Evolutionary conservation across 2,113 vertebrate species (phyloP).

Genomic region (Ochotona curzoniae): DNA sequence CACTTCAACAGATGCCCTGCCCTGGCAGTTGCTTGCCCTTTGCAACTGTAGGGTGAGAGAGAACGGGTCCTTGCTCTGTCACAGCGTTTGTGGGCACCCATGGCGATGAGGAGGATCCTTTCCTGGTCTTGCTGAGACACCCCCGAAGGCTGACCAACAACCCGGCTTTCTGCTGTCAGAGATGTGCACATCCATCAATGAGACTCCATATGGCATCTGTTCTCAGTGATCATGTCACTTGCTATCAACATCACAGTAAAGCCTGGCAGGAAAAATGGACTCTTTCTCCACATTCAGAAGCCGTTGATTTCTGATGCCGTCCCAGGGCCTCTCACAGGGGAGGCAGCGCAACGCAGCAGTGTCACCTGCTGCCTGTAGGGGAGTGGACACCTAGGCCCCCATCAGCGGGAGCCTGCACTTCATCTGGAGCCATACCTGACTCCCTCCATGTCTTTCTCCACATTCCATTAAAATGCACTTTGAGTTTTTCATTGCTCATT

Average conservation of each 20-base stretch:
- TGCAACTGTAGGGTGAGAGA: background rate
- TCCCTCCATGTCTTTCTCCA: background rate
- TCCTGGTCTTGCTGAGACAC: conserved; percentile 61
- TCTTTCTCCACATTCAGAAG: conserved; percentile 56
- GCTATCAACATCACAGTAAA: conserved; percentile 71
- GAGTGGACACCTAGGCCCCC: too few relatives aligned
- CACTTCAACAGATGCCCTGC: too few relatives aligned
- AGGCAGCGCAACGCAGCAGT: conserved; percentile 54
- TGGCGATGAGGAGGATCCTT: background rate
- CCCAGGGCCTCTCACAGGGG: background rate
- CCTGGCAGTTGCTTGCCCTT: background rate
- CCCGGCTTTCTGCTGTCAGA: conserved; percentile 79
- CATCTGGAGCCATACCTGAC: background rate
- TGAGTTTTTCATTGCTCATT: conserved; percentile 63
- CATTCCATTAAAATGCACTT: background rate
- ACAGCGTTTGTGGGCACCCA: background rate
- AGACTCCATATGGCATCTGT: conserved; percentile 75
- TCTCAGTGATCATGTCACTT: conserved; percentile 72
- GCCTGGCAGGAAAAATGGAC: conserved; percentile 76
- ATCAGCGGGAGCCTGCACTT: too few relatives aligned
- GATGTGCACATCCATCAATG: conserved; percentile 74
- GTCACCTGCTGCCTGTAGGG: conserved; percentile 59
- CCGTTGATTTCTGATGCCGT: background rate
- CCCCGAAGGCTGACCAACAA: conserved; percentile 59
- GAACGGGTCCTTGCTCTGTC: conserved; percentile 3